Evolutionary conservation across 2,113 vertebrate genomes (phyloP), one percentile per base, ranked within the genome.

Genomic region (Sebastes schlegelii): DNA sequence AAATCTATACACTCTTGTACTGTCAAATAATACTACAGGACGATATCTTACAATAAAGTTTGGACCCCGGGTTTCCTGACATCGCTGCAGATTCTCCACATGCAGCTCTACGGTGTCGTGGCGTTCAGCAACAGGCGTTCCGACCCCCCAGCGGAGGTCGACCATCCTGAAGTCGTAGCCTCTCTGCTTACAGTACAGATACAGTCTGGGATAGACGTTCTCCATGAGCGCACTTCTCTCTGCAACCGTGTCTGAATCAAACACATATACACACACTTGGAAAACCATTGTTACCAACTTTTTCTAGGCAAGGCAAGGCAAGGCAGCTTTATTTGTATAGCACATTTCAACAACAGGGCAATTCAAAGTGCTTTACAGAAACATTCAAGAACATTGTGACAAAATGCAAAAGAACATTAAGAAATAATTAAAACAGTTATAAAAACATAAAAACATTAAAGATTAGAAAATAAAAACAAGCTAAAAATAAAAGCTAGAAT

Each of bases 211-310:
- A 80, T 90, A 94, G n/a, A 83, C 88, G 21, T 80, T 86, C 80
- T 93, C 89, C 92, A 94, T 90, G 54, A 95, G 76, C 2, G 85
- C 85, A 61, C 84, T 89, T 73, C 91, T 92, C 89, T 95, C 93
- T 69, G 81, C 84, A 66, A 92, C 74, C 10, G 93, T 93, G 89
- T 95, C 92, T 95, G 83, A 62, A 60, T 23, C n/a, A 52, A 42
- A 76, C 69, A 70, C n/a, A 51, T 7, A 65, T 0, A 55, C 7
- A 62, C n/a, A 26, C 26, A 57, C 0, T 6, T 12, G n/a, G 17
- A 65, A 55, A 51, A 46, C 12, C 16, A 14, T 1, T 7, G 21
- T 60, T 26, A 46, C 49, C 49, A 51, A 5, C 13, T 16, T 51
- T 51, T 16, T 51, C 49, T 54, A 19, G 52, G n/a, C n/a, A n/a